phyloP scores from a whole-genome alignment of 1,140 invertebrate species.

The Drosophila arawakana region DNA sequence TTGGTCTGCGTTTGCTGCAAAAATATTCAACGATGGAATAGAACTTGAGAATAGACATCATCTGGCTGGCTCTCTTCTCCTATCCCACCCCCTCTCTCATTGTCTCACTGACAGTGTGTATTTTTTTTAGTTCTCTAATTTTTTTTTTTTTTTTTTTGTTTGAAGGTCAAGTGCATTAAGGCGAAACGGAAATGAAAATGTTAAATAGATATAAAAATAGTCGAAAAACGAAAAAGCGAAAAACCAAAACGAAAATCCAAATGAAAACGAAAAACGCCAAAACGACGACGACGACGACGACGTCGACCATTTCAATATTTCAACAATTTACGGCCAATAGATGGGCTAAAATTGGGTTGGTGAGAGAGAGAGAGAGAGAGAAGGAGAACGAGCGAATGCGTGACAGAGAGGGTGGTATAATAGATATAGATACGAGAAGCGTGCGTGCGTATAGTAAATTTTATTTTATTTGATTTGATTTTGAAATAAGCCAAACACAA shows the following conservation, averaged over 20 bases:
- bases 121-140: slow-evolving; percentile 2
- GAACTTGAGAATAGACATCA: slow-evolving; percentile 36
- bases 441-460: slow-evolving; percentile 72
- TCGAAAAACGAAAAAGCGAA: slow-evolving; percentile 42
- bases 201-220: slow-evolving; percentile 67
- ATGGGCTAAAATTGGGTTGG: not conserved
- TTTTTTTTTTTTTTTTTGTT: slow-evolving; percentile 22
- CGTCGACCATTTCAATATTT: slow-evolving; percentile 35
- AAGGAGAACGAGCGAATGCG: not conserved
- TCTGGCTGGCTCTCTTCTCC: no score
- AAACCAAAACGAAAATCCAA: slow-evolving; percentile 35
- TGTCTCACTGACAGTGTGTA: not conserved
- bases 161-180: slow-evolving; percentile 81
- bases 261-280: slow-evolving; percentile 30
- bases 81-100: not conserved
- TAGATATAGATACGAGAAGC: slow-evolving; percentile 27
- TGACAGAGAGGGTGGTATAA: not conserved
- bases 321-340: slow-evolving; percentile 17
- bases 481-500: slow-evolving; percentile 29
- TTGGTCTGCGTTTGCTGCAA: slow-evolving; percentile 25
- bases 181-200: slow-evolving; percentile 79
- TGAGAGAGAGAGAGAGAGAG: not conserved
- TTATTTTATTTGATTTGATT: slow-evolving; percentile 78
- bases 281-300: slow-evolving; percentile 16
- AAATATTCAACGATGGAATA: slow-evolving; percentile 19